phyloP scores from a whole-genome alignment of 2,113 vertebrate genomes.

The Limnothrissa miodon region DNA sequence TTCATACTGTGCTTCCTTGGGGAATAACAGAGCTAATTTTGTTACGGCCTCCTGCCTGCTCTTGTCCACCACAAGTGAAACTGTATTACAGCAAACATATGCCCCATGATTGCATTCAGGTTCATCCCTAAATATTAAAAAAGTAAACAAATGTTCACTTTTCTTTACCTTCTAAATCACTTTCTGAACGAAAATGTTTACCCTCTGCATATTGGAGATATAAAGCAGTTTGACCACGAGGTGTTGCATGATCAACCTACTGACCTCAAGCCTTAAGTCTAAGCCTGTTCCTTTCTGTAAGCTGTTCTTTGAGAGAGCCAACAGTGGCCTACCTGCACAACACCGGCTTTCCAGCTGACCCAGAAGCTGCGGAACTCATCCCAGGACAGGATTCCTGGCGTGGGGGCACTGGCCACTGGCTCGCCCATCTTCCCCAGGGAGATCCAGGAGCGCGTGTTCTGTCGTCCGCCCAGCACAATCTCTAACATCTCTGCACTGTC shows the following conservation, averaged over 20 bases:
- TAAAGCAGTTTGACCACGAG: too few species aligned
- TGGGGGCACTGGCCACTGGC: conserved; percentile 74
- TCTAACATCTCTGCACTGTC: conserved; percentile 86
- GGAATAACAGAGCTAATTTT: neutral
- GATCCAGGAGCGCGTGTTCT: conserved; percentile 88
- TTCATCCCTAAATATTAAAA: neutral
- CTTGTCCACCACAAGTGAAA: neutral
- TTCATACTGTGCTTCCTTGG: neutral
- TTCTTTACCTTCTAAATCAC: neutral
- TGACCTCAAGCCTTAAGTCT: too few species aligned
- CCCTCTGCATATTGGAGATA: neutral
- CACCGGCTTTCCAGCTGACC: conserved; percentile 84
- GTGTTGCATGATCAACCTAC: too few species aligned
- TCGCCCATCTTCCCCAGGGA: conserved; percentile 86
- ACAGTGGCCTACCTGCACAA: conserved; percentile 74
- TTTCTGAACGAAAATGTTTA: neutral
- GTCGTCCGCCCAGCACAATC: conserved; percentile 85
- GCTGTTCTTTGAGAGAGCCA: neutral
- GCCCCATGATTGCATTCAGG: neutral
- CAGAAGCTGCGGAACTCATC: conserved; percentile 93
- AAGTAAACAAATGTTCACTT: neutral
- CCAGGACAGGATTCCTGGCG: conserved; percentile 84
- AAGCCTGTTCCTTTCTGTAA: neutral
- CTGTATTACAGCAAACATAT: neutral
- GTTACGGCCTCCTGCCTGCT: neutral